phyloP scores from a whole-genome alignment of 2,888 invertebrate species.

The Perdita meconis region DNA sequence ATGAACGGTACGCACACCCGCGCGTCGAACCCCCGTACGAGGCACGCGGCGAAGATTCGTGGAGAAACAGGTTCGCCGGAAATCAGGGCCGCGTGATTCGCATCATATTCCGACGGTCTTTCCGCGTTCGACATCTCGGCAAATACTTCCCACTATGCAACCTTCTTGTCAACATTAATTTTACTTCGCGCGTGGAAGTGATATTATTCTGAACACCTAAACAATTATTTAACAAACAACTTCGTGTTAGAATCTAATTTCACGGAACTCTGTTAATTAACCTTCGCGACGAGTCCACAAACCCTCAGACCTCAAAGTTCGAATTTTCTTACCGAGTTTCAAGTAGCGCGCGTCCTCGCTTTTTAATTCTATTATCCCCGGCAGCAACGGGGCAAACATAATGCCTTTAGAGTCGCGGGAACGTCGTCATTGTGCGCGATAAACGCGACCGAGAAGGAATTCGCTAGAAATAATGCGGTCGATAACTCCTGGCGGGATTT shows the following conservation, averaged over 20 bases:
- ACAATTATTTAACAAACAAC: no score
- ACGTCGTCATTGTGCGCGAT: conserved; percentile 20
- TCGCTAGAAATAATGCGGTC: conserved; percentile 51
- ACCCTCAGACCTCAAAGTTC: no score
- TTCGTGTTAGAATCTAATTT: no score
- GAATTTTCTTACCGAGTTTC: background rate
- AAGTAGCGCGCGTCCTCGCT: background rate
- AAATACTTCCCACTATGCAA: background rate
- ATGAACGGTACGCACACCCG: conserved; percentile 74
- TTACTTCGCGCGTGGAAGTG: no score
- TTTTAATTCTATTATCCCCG: background rate
- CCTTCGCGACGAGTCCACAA: no score
- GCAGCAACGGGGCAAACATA: background rate
- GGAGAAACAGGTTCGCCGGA: conserved; percentile 33
- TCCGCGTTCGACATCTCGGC: background rate
- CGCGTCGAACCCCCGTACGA: conserved; percentile 62
- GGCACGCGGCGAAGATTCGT: conserved; percentile 40
- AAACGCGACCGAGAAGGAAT: background rate
- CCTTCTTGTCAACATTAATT: no score
- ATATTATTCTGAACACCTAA: no score
- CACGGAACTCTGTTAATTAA: no score
- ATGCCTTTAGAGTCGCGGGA: conserved; percentile 45
- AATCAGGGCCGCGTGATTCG: conserved; percentile 42
- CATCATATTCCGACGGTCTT: background rate
- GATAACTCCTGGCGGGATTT: conserved; percentile 76